phyloP scores from a whole-genome alignment of 2,113 vertebrate species.

The Protomyctophum bolini region DNA sequence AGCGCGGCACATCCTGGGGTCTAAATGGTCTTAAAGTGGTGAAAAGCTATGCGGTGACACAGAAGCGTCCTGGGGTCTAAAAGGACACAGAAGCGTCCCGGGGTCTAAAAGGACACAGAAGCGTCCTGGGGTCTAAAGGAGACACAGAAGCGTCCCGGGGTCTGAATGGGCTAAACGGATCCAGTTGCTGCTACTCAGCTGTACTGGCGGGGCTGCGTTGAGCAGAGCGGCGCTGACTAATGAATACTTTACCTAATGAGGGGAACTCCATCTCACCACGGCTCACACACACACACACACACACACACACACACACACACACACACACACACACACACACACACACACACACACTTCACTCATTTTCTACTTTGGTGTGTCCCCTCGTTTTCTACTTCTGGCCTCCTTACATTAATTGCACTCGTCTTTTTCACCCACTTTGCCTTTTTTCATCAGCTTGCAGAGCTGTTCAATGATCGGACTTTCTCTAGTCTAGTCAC shows the following conservation, averaged over 20 bases:
- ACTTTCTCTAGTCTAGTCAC: no score
- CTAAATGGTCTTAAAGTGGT: no score
- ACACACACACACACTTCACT: slow-evolving; percentile 16
- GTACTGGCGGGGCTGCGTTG: slow-evolving; percentile 42
- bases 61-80: no score
- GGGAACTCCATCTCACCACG: slow-evolving; percentile 37
- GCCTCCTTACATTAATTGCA: not conserved
- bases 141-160: no score
- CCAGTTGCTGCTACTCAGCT: slow-evolving; percentile 71
- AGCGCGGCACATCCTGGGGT: no score
- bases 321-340: slow-evolving; percentile 17
- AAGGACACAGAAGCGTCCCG: no score
- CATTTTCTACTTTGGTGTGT: slow-evolving; percentile 26
- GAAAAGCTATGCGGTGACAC: no score
- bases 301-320: slow-evolving; percentile 15
- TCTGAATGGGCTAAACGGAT: slow-evolving; percentile 48
- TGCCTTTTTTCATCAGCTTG: no score
- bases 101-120: no score
- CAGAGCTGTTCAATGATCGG: no score
- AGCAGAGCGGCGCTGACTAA: slow-evolving; percentile 63
- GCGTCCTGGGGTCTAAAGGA: no score
- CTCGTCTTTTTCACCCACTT: no score
- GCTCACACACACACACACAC: slow-evolving; percentile 7
- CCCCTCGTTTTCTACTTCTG: slow-evolving; percentile 17
- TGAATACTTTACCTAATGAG: slow-evolving; percentile 63